Evolutionary conservation across 2,113 vertebrate species (phyloP), one percentile per base, ranked within the genome.

Genomic region (Pagrus major): DNA sequence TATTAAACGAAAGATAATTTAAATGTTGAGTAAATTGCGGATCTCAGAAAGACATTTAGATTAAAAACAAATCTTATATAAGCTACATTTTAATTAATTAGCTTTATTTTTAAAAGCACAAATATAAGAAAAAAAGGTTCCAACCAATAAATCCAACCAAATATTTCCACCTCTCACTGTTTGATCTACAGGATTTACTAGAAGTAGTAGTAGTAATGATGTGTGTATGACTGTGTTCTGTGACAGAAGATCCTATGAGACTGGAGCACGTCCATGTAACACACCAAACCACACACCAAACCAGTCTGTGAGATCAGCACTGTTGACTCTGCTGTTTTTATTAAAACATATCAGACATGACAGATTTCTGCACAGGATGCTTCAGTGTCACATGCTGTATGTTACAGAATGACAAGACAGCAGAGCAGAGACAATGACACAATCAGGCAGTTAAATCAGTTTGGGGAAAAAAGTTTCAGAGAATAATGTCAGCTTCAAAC

Each of bases 231-330:
- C 29, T 47, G 47, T 65, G 68, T 66, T 79, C 66, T 80, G 44
- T 71, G 61, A 31, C 52, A 65, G 4, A 78, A 71, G 47, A 71
- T 81, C 67, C 35, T 41, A 56, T 63, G 75, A 78, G 59, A 44
- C 51, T 63, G 76, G 7, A 61, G 76, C 73, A 73, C 84, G 77
- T 91, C 68, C 83, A 88, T 79, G 90, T 88, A 66, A 94, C 88
- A 93, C 85, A 89, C 87, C 90, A 88, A 87, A 89, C 90, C 76
- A 94, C 89, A 93, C 87, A 91, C 87, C 89, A 88, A 93, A 93
- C 94, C 91, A 86, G 92, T 93, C 89, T 12, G n/a, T 21, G 35
- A 51, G 67, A 83, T 70, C 29, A 44, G 23, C 33, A 3, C 6
- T 89, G 79, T 86, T 89, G 63, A 82, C 77, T 78, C 60, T 75